Evolutionary conservation across 1,140 invertebrate species (phyloP).

Genomic region (Nomia melanderi): DNA sequence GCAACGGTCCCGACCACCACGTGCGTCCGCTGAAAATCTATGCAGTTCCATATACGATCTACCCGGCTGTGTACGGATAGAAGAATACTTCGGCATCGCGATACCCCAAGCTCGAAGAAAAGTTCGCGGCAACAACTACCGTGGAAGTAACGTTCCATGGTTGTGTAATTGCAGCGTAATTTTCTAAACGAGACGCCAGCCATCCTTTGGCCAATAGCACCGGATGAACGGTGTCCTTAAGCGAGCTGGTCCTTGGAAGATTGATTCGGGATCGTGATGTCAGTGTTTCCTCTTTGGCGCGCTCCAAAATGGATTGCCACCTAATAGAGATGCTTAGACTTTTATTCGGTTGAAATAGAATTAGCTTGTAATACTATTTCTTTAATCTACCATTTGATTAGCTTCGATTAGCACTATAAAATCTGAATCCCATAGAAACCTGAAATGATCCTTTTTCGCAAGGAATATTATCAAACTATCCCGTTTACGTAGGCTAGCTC

Average conservation of each 20-base stretch:
- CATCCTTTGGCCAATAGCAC: slow-evolving; percentile 29
- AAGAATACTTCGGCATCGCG: slow-evolving; percentile 54
- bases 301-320: too few species aligned
- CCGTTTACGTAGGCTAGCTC: too few species aligned
- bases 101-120: slow-evolving; percentile 37
- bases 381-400: too few species aligned
- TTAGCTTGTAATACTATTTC: too few species aligned
- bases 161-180: slow-evolving; percentile 56
- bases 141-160: slow-evolving; percentile 48
- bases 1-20: neutral
- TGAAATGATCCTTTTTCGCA: too few species aligned
- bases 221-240: neutral
- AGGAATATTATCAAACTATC: too few species aligned
- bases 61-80: slow-evolving; percentile 41
- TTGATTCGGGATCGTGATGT: slow-evolving; percentile 1
- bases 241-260: neutral
- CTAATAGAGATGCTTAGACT: too few species aligned
- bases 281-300: neutral
- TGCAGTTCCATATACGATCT: slow-evolving; percentile 55
- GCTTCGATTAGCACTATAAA: too few species aligned
- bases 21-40: slow-evolving; percentile 38
- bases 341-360: too few species aligned
- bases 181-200: slow-evolving; percentile 46
- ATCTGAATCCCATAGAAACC: too few species aligned
- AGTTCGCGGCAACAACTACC: slow-evolving; percentile 31